Percentiles rank a stretch among this genome's conserved stretches.
Evolutionary conservation across 1,140 invertebrate genomes (phyloP).

Genomic region (Ceratoteleas bidentatus): DNA sequence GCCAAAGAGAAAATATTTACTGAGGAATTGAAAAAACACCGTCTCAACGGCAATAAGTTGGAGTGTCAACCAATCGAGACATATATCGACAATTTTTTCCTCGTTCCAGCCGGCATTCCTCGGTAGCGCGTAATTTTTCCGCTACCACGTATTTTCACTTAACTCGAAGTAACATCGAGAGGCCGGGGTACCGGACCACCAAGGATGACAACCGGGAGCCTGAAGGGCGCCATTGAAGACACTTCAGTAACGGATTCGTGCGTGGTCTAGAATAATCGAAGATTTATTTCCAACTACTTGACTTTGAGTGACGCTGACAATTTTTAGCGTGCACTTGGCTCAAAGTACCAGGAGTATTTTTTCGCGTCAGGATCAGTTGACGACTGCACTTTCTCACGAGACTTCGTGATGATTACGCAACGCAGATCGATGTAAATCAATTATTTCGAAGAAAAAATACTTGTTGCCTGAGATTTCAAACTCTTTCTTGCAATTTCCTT

Average conservation of each 20-base stretch:
- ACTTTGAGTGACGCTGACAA: slow-evolving; percentile 70
- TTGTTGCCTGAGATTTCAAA: too few species aligned
- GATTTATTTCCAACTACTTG: slow-evolving; percentile 76
- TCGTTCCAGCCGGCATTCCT: slow-evolving; percentile 8
- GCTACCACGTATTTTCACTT: slow-evolving; percentile 70
- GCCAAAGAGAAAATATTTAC: slow-evolving; percentile 56
- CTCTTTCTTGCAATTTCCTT: too few species aligned
- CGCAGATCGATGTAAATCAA: not conserved
- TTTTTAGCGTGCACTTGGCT: slow-evolving; percentile 26
- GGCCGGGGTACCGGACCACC: slow-evolving; percentile 77
- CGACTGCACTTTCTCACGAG: not conserved
- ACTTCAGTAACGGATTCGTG: slow-evolving; percentile 70
- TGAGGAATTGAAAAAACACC: slow-evolving; percentile 33
- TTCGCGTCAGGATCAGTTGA: not conserved
- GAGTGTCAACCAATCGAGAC: slow-evolving; percentile 6
- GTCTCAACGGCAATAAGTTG: not conserved
- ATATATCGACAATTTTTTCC: slow-evolving; percentile 8
- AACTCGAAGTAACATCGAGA: slow-evolving; percentile 72
- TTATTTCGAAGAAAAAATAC: too few species aligned
- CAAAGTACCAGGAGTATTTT: slow-evolving; percentile 17
- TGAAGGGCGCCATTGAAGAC: slow-evolving; percentile 73
- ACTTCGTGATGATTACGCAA: not conserved
- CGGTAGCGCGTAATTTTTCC: slow-evolving; percentile 34
- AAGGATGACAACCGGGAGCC: slow-evolving; percentile 70
- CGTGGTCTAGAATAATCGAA: slow-evolving; percentile 72